Base-by-base conservation (phyloP, 1,140 invertebrate genomes). In the Macrobrachium nipponense region DNA sequence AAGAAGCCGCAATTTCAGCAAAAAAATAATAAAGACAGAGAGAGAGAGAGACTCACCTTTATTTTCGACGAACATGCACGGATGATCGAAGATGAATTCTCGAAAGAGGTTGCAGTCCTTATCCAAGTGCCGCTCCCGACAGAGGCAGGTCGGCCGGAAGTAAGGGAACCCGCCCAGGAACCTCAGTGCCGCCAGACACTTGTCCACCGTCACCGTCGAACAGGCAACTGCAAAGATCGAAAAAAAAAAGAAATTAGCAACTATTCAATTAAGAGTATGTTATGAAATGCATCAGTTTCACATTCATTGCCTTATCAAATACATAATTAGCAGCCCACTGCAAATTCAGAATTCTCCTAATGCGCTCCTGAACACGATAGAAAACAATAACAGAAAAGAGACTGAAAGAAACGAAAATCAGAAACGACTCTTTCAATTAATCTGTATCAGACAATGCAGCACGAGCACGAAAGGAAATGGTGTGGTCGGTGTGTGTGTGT, bases 1-100 rank as follows among this genome's bases (percentile, higher is more conserved):
- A 36, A 36, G 27, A 2, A 51, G 7, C 51, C 3, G 12, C 0
- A 51, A 51, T 51, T 51, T 8, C 3, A 51, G 3, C 7, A 51
- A 10, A 51, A 51, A 6, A 51, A 51, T 51, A 51, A 51, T 51
- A 51, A 51, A n/a, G n/a, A 62, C 23, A 36, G n/a, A 80, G 12
- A 64, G 27, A 80, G 18, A 44, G 60, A 64, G 62, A 81, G 17
- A 90, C 93, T 92, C 92, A 97, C 96, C 96, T 94, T 96, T 97
- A 91, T 96, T 96, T 88, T 94, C 93, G 68, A 96, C 96, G 91
- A 96, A 95, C 88, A 95, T 94, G 92, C 96, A 97, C n/a, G 96
- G 96, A 93, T 97, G 96, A 92, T 97, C 96, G 91, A 97, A 97
- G 81, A 97, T 93, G 91, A 97, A 97, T 92, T 97, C 96, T 90